Conservation (phyloP, 2,113 vertebrate genomes). For the Hydrochoerus hydrochaeris region DNA sequence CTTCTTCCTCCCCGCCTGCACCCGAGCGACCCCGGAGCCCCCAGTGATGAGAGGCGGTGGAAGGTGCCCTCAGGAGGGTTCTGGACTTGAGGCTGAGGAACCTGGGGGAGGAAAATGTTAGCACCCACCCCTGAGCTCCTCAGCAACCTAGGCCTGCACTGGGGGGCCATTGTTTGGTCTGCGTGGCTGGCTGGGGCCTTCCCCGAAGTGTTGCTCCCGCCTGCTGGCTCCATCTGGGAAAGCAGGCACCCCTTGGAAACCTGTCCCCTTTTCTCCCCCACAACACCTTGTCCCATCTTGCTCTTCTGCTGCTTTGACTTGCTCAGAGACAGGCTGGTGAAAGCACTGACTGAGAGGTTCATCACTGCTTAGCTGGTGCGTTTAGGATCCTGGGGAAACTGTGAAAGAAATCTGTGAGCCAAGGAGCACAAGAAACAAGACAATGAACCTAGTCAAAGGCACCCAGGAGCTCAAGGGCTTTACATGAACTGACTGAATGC, state of each 20-base stretch:
- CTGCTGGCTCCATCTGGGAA: constrained; percentile 70
- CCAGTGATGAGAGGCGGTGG: background rate
- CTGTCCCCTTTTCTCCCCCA: rapidly evolving
- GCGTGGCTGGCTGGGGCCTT: background rate
- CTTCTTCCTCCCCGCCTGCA: background rate
- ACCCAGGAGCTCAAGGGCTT: constrained; percentile 4
- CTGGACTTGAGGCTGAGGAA: background rate
- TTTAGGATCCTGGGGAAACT: constrained; percentile 24
- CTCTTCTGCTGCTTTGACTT: background rate
- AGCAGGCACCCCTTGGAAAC: background rate
- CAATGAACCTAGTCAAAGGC: constrained; percentile 39
- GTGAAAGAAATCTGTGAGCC: constrained; percentile 48
- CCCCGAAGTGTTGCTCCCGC: constrained; percentile 69
- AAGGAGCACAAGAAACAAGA: background rate
- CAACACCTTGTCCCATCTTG: background rate
- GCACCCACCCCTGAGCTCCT: background rate
- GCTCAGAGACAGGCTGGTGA: background rate
- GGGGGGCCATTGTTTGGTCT: constrained; percentile 69
- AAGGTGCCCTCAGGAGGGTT: background rate
- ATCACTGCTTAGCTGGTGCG: background rate
- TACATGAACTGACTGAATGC: background rate
- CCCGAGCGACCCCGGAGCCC: background rate
- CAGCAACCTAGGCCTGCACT: background rate
- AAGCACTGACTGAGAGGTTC: background rate
- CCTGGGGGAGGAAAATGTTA: background rate